A percentile compares a stretch with the other conserved stretches of the same genome.
Conservation (phyloP, 2,888 invertebrate species). For the Diploptera punctata region DNA sequence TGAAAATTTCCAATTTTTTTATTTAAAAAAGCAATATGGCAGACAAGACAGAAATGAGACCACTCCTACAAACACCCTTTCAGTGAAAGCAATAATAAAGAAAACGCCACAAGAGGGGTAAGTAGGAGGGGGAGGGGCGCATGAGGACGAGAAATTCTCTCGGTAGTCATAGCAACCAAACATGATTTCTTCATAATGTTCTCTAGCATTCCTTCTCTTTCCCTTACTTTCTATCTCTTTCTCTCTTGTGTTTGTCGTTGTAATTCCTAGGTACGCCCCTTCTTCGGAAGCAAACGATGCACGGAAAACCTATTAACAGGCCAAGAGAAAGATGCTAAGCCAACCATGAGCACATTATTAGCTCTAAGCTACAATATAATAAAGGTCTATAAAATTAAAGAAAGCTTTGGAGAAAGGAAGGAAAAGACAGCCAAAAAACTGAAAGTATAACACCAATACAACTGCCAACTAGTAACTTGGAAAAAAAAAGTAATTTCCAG, state of each 20-base stretch:
- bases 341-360: constrained; percentile 36
- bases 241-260: constrained; percentile 13
- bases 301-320: constrained; percentile 36
- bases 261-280: constrained; percentile 3
- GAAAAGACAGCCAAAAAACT: neutral
- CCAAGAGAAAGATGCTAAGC: constrained; percentile 23
- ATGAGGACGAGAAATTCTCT: constrained; percentile 18
- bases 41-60: constrained; percentile 24
- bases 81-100: constrained; percentile 39
- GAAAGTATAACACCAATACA: constrained; percentile 29
- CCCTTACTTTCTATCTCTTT: constrained; percentile 19
- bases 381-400: constrained; percentile 34
- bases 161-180: constrained; percentile 35
- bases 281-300: constrained; percentile 28
- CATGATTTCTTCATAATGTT: constrained; percentile 42
- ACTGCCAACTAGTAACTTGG: constrained; percentile 17
- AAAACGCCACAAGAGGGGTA: constrained; percentile 27
- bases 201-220: constrained; percentile 19
- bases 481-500: constrained; percentile 6
- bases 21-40: constrained; percentile 32
- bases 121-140: constrained; percentile 19
- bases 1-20: neutral
- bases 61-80: constrained; percentile 39
- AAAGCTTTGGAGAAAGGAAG: neutral
- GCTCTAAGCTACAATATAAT: constrained; percentile 36